Conservation (phyloP, 1,140 invertebrate species). For the Aphelinus certus region DNA sequence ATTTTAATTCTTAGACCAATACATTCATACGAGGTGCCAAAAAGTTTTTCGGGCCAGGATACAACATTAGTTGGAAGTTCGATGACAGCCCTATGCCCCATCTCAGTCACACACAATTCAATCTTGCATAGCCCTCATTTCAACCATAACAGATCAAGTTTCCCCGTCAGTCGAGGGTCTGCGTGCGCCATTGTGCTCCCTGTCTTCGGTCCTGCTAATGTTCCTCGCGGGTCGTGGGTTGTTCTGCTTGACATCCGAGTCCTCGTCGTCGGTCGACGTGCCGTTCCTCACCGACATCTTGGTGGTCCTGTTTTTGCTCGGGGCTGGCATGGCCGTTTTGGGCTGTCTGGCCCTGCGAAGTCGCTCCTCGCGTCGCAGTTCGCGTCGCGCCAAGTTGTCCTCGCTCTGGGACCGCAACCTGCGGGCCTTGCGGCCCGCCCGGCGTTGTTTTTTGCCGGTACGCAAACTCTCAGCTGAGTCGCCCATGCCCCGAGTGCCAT, state of each 20-base stretch:
- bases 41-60: too few species aligned
- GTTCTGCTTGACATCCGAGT: conserved; percentile 51
- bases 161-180: conserved; percentile 38
- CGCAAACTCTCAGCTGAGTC: conserved; percentile 58
- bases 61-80: too few species aligned
- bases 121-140: too few species aligned
- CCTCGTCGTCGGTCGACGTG: conserved; percentile 60
- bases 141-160: neutral
- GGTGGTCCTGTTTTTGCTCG: conserved; percentile 6
- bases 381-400: conserved; percentile 54
- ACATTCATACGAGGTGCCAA: too few species aligned
- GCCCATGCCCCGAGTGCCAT: conserved; percentile 43
- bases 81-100: too few species aligned
- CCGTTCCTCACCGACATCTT: conserved; percentile 28
- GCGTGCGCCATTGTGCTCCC: conserved; percentile 52
- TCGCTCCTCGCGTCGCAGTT: conserved; percentile 49
- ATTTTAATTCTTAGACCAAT: too few species aligned
- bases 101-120: too few species aligned
- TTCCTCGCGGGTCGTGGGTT: too few species aligned
- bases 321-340: neutral
- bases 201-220: conserved; percentile 42
- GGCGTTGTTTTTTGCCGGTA: conserved; percentile 47
- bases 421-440: conserved; percentile 41
- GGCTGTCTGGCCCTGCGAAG: conserved; percentile 27
- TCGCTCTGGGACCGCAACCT: conserved; percentile 52